Percentiles rank a stretch among this genome's conserved stretches.
Conservation (phyloP, 2,888 invertebrate species). For the Ganaspis brasiliensis region DNA sequence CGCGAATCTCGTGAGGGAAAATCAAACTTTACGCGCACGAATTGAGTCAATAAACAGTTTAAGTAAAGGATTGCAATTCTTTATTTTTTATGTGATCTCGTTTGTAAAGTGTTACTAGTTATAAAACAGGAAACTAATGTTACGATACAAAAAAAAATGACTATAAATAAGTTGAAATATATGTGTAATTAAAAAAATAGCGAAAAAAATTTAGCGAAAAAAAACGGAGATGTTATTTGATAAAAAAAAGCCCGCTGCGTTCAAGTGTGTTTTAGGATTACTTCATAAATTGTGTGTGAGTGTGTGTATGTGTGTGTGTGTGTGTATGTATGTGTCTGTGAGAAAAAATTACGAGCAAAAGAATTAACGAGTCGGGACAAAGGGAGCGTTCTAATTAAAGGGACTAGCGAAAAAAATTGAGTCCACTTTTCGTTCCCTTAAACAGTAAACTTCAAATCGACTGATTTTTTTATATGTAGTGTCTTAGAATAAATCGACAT, state of each 20-base stretch:
- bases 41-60: constrained; percentile 30
- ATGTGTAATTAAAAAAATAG: constrained; percentile 35
- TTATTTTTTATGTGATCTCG: constrained; percentile 42
- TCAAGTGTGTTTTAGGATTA: constrained; percentile 32
- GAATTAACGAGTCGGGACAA: not conserved
- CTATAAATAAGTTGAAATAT: constrained; percentile 35
- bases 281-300: not conserved
- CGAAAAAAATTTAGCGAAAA: constrained; percentile 9
- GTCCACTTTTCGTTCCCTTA: constrained; percentile 31
- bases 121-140: constrained; percentile 21
- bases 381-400: constrained; percentile 3
- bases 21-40: constrained; percentile 19
- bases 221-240: constrained; percentile 24
- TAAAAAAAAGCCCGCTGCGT: constrained; percentile 40
- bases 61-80: constrained; percentile 37
- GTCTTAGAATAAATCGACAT: too few species aligned
- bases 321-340: not conserved
- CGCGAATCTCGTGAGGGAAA: not conserved
- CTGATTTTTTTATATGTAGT: not conserved
- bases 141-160: constrained; percentile 28
- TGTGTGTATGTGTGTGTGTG: not conserved
- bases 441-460: constrained; percentile 10
- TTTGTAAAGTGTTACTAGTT: constrained; percentile 32
- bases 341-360: not conserved
- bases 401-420: constrained; percentile 6